phyloP scores from a whole-genome alignment of 1,140 invertebrate species.

The Chrysomallon squamiferum region DNA sequence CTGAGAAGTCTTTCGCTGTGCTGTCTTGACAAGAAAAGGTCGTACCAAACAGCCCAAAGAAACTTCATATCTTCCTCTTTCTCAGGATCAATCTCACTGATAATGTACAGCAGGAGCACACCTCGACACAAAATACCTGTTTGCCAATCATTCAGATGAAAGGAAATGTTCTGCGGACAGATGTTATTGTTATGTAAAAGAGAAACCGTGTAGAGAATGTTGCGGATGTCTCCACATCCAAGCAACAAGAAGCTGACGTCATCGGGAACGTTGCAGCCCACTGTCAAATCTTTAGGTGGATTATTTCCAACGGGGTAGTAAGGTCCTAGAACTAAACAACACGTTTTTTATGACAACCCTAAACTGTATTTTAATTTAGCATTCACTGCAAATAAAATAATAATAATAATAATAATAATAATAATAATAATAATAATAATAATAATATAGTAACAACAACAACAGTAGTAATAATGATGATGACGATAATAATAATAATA shows the following conservation, averaged over 20 bases:
- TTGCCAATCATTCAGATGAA: not conserved
- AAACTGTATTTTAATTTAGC: no score
- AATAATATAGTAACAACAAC: no score
- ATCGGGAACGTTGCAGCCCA: not conserved
- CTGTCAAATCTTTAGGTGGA: not conserved
- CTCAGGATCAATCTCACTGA: not conserved
- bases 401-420: no score
- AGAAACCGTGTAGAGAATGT: not conserved
- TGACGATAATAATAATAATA: no score
- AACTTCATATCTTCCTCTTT: not conserved
- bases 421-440: no score
- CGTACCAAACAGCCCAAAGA: not conserved
- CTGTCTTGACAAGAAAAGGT: not conserved
- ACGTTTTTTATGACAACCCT: no score
- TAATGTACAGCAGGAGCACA: not conserved
- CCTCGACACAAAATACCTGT: not conserved
- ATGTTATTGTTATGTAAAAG: not conserved
- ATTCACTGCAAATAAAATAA: no score
- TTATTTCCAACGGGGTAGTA: not conserved
- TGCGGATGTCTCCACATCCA: not conserved
- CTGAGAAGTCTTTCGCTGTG: not conserved
- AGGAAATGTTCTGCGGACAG: not conserved
- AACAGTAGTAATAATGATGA: no score
- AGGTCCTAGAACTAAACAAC: not conserved
- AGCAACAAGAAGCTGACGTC: not conserved